Conservation (phyloP, 2,888 invertebrate genomes). For the Steinernema scapterisci region DNA sequence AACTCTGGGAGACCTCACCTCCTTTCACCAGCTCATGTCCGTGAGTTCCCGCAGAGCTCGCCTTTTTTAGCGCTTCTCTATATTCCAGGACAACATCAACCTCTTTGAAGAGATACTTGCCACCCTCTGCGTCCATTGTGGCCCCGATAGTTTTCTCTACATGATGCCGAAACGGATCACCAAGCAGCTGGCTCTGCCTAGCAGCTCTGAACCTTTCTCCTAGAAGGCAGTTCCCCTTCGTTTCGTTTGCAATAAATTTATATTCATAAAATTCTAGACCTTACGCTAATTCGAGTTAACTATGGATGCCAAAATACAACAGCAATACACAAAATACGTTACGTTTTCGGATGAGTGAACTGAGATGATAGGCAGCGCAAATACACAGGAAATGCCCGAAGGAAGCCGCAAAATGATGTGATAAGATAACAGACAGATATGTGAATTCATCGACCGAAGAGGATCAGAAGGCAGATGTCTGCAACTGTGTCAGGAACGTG, state of each 20-base stretch:
- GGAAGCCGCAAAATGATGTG: constrained; percentile 19
- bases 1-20: not conserved
- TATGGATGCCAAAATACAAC: not conserved
- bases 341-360: not conserved
- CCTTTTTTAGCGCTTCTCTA: not conserved
- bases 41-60: not conserved
- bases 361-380: constrained; percentile 30
- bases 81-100: not conserved
- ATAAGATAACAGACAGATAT: constrained; percentile 16
- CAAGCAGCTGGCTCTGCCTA: not conserved
- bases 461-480: constrained; percentile 33
- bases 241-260: not conserved
- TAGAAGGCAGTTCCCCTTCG: too few relatives aligned
- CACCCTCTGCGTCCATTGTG: not conserved
- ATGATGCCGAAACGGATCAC: not conserved
- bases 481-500: constrained; percentile 50
- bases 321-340: not conserved
- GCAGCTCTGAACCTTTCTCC: not conserved
- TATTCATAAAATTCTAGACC: not conserved
- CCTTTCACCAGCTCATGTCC: not conserved
- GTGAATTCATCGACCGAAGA: constrained; percentile 11
- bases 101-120: not conserved
- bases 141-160: constrained; percentile 9
- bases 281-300: not conserved
- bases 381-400: constrained; percentile 28